These are phyloP conservation scores for Balaenoptera acutorostrata DNA, from an alignment of 2,113 vertebrate species.

Conservation along the genomic window DNA sequence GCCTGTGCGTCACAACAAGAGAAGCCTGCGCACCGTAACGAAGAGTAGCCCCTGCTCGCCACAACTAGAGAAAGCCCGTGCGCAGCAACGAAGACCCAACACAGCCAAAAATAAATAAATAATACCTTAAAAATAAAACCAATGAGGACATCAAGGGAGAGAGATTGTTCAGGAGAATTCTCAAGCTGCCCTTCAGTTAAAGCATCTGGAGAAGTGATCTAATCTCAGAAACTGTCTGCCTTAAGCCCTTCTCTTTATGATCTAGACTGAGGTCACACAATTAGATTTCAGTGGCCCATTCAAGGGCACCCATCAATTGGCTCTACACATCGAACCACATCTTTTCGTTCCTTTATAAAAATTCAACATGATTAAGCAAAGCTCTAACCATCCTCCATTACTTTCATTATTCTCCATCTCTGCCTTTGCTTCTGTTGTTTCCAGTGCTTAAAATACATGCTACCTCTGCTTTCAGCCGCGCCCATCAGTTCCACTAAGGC, in stretches of 20 bases:
- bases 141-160: conserved; percentile 12
- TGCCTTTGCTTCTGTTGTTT: background rate
- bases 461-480: background rate
- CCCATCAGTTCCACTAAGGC: background rate
- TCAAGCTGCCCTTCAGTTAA: conserved; percentile 31
- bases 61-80: no score
- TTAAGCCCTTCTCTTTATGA: conserved; percentile 36
- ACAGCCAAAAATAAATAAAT: no score
- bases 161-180: conserved; percentile 24
- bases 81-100: no score
- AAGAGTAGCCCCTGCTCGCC: no score
- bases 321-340: background rate
- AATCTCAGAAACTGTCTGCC: conserved; percentile 9
- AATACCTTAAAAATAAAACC: background rate
- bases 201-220: conserved; percentile 18
- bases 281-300: conserved; percentile 27
- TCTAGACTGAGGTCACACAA: background rate
- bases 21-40: no score
- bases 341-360: background rate
- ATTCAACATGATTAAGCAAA: background rate
- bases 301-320: background rate
- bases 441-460: background rate
- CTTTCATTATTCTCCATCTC: background rate
- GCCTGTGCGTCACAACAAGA: no score
- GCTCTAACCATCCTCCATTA: background rate